Conservation (phyloP, 1,140 invertebrate genomes). For the Oncopodura yosiiana region DNA sequence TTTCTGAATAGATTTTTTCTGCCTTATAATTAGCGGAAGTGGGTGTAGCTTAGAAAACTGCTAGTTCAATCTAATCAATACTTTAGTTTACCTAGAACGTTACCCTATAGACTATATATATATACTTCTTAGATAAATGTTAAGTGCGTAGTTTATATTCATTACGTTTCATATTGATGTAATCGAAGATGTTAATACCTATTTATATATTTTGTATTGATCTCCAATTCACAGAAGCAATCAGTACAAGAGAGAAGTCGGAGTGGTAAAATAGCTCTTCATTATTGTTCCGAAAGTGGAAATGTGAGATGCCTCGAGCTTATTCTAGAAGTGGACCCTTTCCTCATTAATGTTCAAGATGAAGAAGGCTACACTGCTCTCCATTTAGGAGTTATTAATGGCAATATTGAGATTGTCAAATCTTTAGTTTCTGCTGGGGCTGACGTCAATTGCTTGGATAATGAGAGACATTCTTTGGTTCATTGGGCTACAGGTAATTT, state of each 20-base stretch:
- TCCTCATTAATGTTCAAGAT: slow-evolving; percentile 69
- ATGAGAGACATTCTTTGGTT: slow-evolving; percentile 88
- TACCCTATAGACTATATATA: too few relatives aligned
- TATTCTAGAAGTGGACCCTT: slow-evolving; percentile 58
- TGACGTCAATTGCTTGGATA: slow-evolving; percentile 76
- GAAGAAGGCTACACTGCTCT: slow-evolving; percentile 88
- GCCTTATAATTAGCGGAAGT: too few relatives aligned
- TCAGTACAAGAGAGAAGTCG: slow-evolving; percentile 56
- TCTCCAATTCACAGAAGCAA: slow-evolving; percentile 22
- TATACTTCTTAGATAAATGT: too few relatives aligned
- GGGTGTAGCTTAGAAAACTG: too few relatives aligned
- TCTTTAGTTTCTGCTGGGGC: slow-evolving; percentile 70
- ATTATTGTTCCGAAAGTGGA: slow-evolving; percentile 71
- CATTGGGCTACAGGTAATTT: slow-evolving; percentile 96
- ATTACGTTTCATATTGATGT: too few relatives aligned
- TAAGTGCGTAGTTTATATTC: too few relatives aligned
- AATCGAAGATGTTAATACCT: too few relatives aligned
- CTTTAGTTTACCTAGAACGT: too few relatives aligned
- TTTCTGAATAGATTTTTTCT: too few relatives aligned
- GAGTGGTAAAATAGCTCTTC: slow-evolving; percentile 74
- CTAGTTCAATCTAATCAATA: too few relatives aligned
- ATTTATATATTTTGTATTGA: too few relatives aligned
- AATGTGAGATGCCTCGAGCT: slow-evolving; percentile 54
- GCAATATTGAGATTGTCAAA: slow-evolving; percentile 69
- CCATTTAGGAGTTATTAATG: slow-evolving; percentile 84